phyloP scores from a whole-genome alignment of 1,140 invertebrate genomes.

The Solenopsis fugax region DNA sequence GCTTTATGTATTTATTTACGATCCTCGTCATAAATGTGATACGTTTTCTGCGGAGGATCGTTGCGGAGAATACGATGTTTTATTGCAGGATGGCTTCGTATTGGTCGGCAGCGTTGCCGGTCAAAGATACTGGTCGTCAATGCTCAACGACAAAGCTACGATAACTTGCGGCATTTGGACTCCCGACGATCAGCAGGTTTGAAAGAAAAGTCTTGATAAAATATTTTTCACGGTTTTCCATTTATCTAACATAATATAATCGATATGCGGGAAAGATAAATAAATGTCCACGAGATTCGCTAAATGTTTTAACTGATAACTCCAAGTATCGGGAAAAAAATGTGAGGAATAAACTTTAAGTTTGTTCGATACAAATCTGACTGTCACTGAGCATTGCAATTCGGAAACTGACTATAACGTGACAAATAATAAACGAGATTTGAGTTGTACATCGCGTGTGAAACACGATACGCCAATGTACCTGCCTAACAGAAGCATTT shows the following conservation, averaged over 20 bases:
- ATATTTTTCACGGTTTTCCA: neutral
- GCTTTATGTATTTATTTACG: slow-evolving; percentile 43
- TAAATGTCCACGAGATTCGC: neutral
- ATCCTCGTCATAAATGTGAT: slow-evolving; percentile 19
- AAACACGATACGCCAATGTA: slow-evolving; percentile 43
- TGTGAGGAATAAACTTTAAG: neutral
- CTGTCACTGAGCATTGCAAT: neutral
- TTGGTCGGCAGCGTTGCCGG: slow-evolving; percentile 98
- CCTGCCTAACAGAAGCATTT: slow-evolving; percentile 11
- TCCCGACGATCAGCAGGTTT: slow-evolving; percentile 97
- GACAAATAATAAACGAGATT: slow-evolving; percentile 10
- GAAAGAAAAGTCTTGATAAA: neutral
- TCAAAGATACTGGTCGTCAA: slow-evolving; percentile 99
- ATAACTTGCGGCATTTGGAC: slow-evolving; percentile 99
- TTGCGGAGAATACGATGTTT: slow-evolving; percentile 23
- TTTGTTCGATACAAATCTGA: neutral
- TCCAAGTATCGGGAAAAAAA: neutral
- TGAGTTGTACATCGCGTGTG: neutral
- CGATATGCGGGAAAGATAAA: neutral
- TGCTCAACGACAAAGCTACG: slow-evolving; percentile 96
- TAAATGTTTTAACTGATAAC: neutral
- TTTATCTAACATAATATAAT: neutral
- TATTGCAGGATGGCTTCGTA: slow-evolving; percentile 95
- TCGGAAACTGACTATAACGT: neutral
- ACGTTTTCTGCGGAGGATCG: neutral